Evolutionary conservation across 2,888 invertebrate species (phyloP).

Genomic region (Zhuqinia jingwanae): DNA sequence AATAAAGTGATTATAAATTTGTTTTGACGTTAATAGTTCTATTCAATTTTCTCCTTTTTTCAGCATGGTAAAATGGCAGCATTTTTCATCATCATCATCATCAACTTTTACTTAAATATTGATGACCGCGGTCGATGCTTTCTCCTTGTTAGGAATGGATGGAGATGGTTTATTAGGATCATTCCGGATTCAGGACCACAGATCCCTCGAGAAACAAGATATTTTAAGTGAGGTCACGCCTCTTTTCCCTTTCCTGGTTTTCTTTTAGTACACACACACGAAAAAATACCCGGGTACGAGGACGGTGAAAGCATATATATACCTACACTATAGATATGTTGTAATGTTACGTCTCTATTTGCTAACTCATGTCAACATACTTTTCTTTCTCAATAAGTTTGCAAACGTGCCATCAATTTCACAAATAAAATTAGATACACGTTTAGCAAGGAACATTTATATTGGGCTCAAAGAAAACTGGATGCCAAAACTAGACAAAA

Average conservation of each 20-base stretch:
- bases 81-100: too few species aligned
- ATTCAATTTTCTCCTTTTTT: constrained; percentile 21
- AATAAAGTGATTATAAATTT: constrained; percentile 35
- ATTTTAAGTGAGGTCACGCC: constrained; percentile 32
- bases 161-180: background rate
- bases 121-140: constrained; percentile 6
- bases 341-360: too few species aligned
- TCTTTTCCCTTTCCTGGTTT: background rate
- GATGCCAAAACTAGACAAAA: too few species aligned
- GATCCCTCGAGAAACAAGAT: constrained; percentile 31
- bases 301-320: too few species aligned
- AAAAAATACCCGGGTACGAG: background rate
- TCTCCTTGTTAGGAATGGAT: constrained; percentile 5
- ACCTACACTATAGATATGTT: too few species aligned
- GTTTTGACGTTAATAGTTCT: constrained; percentile 11
- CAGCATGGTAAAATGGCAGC: background rate
- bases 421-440: too few species aligned
- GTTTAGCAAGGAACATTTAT: too few species aligned
- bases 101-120: background rate
- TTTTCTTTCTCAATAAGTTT: background rate
- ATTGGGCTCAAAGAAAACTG: too few species aligned
- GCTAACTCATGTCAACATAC: constrained; percentile 7
- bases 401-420: too few species aligned
- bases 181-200: constrained; percentile 7
- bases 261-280: background rate